Base-by-base conservation (phyloP, 2,888 invertebrate species). In the Cristatella mucedo region DNA sequence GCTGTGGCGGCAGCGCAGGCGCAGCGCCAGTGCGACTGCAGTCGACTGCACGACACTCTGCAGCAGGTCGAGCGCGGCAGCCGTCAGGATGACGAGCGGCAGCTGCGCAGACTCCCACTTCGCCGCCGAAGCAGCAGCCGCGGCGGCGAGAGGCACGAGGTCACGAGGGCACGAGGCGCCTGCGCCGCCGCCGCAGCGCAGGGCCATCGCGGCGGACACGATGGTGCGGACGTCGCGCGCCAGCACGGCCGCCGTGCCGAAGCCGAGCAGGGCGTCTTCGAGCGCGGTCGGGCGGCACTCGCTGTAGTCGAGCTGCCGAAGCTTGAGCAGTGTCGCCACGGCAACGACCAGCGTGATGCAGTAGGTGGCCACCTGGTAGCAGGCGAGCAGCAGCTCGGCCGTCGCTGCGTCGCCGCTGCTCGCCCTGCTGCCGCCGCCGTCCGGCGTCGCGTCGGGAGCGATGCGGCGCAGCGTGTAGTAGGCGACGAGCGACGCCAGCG, bases 401-500 rank as follows among this genome's bases (percentile, higher is more conserved):
- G 84, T 74, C 51, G 79, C 78, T 61, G 83, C 76, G 43, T 77
- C 76, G 45, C 77, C 74, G 36, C 26, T 22, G 6, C 26, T 19
- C n/a, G 36, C 6, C n/a, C n/a, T n/a, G n/a, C n/a, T n/a, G n/a
- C n/a, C n/a, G n/a, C n/a, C n/a, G n/a, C n/a, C n/a, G 4, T 80
- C 80, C 64, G 81, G 81, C 6, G 43, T 40, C 9, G 47, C 39
- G n/a, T n/a, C n/a, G n/a, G n/a, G n/a, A n/a, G n/a, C n/a, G n/a
- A n/a, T n/a, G n/a, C n/a, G n/a, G 52, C 87, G 81, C 56, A 91
- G 74, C 49, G 91, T 87, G 72, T 89, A 89, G 78, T 89, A 91
- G 49, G 89, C 75, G 56, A 91, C 87, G 64, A 91, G 46, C 46
- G 71, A 72, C 46, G 75, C 71, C 46, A 75, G 66, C 1, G 71